A percentile compares a stretch with the other conserved stretches of the same genome.
These are phyloP conservation scores for Stenodera caucasica DNA, from an alignment of 2,888 invertebrate genomes.

Conservation along the genomic window DNA sequence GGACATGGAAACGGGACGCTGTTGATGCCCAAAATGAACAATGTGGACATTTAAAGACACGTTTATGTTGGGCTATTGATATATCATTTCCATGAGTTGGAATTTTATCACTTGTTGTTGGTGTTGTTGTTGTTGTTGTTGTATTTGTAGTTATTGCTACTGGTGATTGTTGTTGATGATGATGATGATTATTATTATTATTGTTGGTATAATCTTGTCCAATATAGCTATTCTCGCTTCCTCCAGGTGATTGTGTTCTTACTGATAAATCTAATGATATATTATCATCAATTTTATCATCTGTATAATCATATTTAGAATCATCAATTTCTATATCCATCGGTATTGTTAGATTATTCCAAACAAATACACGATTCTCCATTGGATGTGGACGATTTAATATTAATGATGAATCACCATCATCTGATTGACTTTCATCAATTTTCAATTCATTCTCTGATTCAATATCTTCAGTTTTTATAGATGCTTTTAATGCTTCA, in stretches of 20 bases:
- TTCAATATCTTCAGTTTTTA: constrained; percentile 41
- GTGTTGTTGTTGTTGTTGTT: constrained; percentile 14
- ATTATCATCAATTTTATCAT: constrained; percentile 52
- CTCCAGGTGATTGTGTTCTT: constrained; percentile 51
- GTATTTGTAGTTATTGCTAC: constrained; percentile 41
- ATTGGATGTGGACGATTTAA: constrained; percentile 67
- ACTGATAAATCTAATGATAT: constrained; percentile 51
- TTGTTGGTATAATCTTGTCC: constrained; percentile 34
- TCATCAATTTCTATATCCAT: constrained; percentile 51
- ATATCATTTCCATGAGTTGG: constrained; percentile 61
- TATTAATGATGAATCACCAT: constrained; percentile 33
- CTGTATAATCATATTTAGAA: constrained; percentile 51
- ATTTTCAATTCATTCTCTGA: constrained; percentile 38
- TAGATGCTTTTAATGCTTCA: constrained; percentile 56
- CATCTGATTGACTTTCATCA: constrained; percentile 34
- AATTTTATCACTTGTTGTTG: constrained; percentile 59
- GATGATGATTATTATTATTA: constrained; percentile 8
- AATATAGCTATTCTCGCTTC: constrained; percentile 44
- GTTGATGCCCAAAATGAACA: constrained; percentile 93
- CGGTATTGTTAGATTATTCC: constrained; percentile 68
- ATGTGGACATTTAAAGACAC: constrained; percentile 90
- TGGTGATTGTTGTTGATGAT: constrained; percentile 37
- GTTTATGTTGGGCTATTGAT: constrained; percentile 68
- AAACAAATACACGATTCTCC: constrained; percentile 81
- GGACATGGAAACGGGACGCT: constrained; percentile 90